phyloP scores from a whole-genome alignment of 2,888 invertebrate genomes.

The Dexiosoma caninum region DNA sequence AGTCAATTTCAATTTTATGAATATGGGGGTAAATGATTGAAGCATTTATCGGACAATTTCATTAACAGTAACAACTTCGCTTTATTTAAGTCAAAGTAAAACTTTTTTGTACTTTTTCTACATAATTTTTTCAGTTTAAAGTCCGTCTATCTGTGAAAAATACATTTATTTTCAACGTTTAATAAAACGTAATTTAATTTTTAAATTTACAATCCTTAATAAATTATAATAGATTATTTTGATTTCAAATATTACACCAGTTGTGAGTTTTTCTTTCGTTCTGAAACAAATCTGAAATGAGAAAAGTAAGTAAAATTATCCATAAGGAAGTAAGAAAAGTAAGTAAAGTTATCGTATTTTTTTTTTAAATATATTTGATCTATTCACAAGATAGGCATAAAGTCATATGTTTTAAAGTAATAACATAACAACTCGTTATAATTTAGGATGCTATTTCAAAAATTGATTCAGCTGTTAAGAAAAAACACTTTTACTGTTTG shows the following conservation, averaged over 20 bases:
- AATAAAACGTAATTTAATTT: slow-evolving; percentile 23
- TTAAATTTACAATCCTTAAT: slow-evolving; percentile 35
- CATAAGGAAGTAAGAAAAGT: slow-evolving; percentile 25
- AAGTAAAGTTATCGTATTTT: too few species aligned
- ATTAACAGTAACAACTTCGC: background rate
- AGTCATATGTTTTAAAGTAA: too few species aligned
- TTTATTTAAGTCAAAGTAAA: background rate
- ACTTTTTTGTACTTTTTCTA: background rate
- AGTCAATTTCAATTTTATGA: too few species aligned
- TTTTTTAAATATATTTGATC: too few species aligned
- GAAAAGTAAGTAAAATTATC: too few species aligned
- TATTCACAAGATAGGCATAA: too few species aligned
- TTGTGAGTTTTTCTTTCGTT: slow-evolving; percentile 14
- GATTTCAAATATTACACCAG: slow-evolving; percentile 36
- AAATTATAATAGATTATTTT: slow-evolving; percentile 51
- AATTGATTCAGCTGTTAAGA: too few species aligned
- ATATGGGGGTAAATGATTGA: slow-evolving; percentile 1
- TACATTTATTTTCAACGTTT: slow-evolving; percentile 11
- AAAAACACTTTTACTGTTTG: too few species aligned
- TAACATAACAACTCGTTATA: too few species aligned
- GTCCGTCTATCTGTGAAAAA: background rate
- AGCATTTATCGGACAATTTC: slow-evolving; percentile 43
- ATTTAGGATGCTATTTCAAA: too few species aligned
- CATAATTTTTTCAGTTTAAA: slow-evolving; percentile 15
- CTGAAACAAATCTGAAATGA: background rate